phyloP scores from a whole-genome alignment of 2,113 vertebrate species.

The Peromyscus polionotus region DNA sequence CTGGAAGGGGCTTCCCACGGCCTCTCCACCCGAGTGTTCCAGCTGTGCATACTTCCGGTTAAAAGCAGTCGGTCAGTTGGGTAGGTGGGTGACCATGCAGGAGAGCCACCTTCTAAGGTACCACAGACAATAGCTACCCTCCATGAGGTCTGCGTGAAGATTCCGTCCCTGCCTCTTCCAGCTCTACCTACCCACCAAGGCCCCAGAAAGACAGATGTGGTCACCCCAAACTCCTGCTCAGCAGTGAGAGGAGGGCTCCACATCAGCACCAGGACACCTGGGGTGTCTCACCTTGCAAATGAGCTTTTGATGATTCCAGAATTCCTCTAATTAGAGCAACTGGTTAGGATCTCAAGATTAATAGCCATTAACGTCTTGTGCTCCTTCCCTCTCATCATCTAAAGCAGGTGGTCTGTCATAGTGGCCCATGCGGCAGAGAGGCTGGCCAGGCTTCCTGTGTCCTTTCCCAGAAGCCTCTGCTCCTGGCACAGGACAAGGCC shows the following conservation, averaged over 20 bases:
- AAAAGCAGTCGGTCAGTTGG: accelerated
- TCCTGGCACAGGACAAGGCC: not conserved
- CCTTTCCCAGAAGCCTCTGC: not conserved
- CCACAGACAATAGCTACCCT: not conserved
- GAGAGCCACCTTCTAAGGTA: not conserved
- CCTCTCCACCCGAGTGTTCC: no score
- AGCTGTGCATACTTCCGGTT: not conserved
- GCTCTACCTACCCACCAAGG: not conserved
- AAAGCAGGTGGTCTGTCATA: not conserved
- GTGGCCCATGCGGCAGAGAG: not conserved
- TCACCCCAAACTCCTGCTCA: not conserved
- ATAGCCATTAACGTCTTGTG: not conserved
- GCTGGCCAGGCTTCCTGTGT: accelerated
- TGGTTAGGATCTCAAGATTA: constrained; percentile 25
- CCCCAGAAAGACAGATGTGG: not conserved
- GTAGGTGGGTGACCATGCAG: not conserved
- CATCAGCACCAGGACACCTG: not conserved
- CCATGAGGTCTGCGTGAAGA: not conserved
- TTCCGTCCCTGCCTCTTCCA: accelerated
- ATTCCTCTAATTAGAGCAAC: constrained; percentile 65
- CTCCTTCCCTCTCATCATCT: not conserved
- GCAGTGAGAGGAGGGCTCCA: accelerated
- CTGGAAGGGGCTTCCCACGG: not conserved
- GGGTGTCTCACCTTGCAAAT: constrained; percentile 35
- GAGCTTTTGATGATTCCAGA: constrained; percentile 49